Conservation (phyloP, 1,140 invertebrate species). For the Sarcophaga bullata region DNA sequence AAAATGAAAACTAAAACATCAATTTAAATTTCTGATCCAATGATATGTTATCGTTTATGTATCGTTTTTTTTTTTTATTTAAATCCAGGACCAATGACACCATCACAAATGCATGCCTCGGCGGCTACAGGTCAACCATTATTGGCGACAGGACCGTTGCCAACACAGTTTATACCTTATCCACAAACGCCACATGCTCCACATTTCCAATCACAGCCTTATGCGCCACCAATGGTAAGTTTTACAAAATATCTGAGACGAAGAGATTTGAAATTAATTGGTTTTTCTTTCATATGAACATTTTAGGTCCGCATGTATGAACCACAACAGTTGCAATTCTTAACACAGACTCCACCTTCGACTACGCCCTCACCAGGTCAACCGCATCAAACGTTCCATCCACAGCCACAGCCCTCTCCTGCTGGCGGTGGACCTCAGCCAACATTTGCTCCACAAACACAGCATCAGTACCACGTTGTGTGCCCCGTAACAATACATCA, state of each 20-base stretch:
- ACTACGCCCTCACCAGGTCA: constrained; percentile 74
- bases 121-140: constrained; percentile 85
- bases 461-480: constrained; percentile 69
- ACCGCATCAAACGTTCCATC: constrained; percentile 71
- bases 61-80: constrained; percentile 27
- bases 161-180: constrained; percentile 69
- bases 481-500: constrained; percentile 70
- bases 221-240: constrained; percentile 67
- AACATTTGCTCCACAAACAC: constrained; percentile 60
- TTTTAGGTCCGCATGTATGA: constrained; percentile 71
- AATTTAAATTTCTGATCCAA: not conserved
- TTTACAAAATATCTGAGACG: constrained; percentile 64
- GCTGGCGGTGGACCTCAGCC: constrained; percentile 67
- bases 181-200: constrained; percentile 73
- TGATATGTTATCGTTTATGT: constrained; percentile 2
- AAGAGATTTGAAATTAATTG: constrained; percentile 52
- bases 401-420: constrained; percentile 70
- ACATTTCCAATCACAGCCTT: constrained; percentile 68
- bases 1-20: too few relatives aligned
- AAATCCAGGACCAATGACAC: constrained; percentile 71
- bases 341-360: constrained; percentile 72
- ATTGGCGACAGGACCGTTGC: constrained; percentile 77
- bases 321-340: constrained; percentile 71
- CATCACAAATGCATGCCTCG: constrained; percentile 77
- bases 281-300: not conserved